Evolutionary conservation across 2,797 vertebrate species (phyloP).

Genomic region (Acrocephalus scirpaceus): DNA sequence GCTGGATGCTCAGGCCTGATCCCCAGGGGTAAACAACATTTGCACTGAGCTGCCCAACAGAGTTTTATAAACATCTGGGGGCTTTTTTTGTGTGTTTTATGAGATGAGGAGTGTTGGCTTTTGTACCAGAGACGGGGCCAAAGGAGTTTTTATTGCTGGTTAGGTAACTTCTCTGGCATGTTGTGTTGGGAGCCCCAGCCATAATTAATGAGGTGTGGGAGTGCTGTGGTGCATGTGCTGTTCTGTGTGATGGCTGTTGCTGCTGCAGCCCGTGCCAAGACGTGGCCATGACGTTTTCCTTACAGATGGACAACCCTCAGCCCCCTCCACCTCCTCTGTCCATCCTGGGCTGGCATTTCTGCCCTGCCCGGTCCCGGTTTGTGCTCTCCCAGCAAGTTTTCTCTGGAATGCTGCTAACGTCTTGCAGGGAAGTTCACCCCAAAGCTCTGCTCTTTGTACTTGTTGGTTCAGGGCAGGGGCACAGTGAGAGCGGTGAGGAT

Average conservation of each 20-base stretch:
- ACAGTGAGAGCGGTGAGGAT: rapidly evolving
- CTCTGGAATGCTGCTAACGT: background rate
- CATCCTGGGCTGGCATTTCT: background rate
- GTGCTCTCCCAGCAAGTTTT: background rate
- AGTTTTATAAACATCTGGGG: conserved; percentile 29
- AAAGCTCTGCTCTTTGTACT: background rate
- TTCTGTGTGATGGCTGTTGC: background rate
- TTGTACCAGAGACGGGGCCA: background rate
- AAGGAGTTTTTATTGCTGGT: conserved; percentile 37
- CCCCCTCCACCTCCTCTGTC: background rate
- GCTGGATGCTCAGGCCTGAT: background rate
- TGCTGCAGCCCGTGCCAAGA: background rate
- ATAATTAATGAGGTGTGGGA: conserved; percentile 38
- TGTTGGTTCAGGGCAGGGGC: background rate
- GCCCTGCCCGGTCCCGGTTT: background rate
- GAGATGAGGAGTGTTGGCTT: conserved; percentile 28
- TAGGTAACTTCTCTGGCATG: conserved; percentile 44
- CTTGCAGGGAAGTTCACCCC: background rate
- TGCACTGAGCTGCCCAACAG: background rate
- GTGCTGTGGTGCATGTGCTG: background rate
- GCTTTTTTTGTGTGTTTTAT: background rate
- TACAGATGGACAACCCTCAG: background rate
- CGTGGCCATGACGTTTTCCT: background rate
- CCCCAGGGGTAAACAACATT: background rate
- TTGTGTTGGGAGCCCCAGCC: background rate